phyloP scores from a whole-genome alignment of 1,140 invertebrate genomes.

The Mylabris phalerata region DNA sequence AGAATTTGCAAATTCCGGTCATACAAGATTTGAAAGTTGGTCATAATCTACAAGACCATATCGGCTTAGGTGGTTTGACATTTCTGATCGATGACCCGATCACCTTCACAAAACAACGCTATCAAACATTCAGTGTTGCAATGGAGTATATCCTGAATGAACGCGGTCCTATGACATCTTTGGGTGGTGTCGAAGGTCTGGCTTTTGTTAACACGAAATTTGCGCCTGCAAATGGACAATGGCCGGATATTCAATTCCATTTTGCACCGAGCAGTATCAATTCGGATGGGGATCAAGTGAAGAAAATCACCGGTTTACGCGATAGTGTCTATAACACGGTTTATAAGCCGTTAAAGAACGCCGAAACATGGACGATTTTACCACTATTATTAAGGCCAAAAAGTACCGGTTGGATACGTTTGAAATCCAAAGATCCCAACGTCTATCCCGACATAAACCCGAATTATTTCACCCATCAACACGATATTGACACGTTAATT shows the following conservation, averaged over 20 bases:
- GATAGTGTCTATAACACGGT: constrained; percentile 78
- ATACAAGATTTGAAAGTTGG: constrained; percentile 70
- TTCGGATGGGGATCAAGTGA: constrained; percentile 46
- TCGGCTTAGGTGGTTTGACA: constrained; percentile 73
- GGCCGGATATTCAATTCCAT: constrained; percentile 83
- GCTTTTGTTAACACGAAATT: constrained; percentile 82
- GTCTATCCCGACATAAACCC: constrained; percentile 83
- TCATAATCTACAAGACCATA: constrained; percentile 78
- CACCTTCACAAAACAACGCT: constrained; percentile 68
- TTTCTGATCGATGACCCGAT: constrained; percentile 75
- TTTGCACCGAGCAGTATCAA: constrained; percentile 76
- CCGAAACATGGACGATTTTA: constrained; percentile 78
- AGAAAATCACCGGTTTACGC: constrained; percentile 64
- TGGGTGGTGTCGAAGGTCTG: constrained; percentile 71
- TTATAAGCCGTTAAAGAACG: constrained; percentile 69
- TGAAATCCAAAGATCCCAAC: constrained; percentile 71
- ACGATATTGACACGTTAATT: constrained; percentile 67
- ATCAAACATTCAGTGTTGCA: constrained; percentile 67
- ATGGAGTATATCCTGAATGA: constrained; percentile 76
- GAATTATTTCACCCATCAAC: constrained; percentile 78
- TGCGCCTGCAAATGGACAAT: constrained; percentile 61
- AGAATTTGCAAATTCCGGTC: constrained; percentile 66
- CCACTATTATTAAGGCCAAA: constrained; percentile 73
- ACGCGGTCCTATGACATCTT: constrained; percentile 68
- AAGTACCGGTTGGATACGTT: constrained; percentile 72